These are phyloP conservation scores for roundworm (Caenorhabditis elegans) DNA, from an alignment of 1,140 invertebrate species.

Conservation along the genomic window DNA sequence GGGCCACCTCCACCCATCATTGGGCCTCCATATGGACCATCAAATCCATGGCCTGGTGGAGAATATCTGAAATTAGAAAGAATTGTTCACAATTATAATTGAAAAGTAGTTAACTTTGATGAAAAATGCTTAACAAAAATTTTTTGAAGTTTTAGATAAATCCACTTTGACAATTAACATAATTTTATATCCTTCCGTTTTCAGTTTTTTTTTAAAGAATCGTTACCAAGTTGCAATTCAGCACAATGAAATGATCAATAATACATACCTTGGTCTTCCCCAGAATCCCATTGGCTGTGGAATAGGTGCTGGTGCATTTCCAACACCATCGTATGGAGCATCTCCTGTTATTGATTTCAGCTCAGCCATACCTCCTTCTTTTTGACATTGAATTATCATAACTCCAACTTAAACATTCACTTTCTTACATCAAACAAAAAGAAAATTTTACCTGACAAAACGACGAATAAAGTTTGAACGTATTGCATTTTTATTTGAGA, in stretches of 20 bases:
- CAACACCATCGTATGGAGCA: conserved; percentile 45
- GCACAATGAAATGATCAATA: too few relatives aligned
- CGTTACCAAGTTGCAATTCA: too few relatives aligned
- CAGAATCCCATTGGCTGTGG: conserved; percentile 47
- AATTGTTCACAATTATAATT: neutral
- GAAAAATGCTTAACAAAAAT: too few relatives aligned
- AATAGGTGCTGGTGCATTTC: conserved; percentile 45
- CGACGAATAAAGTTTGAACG: neutral
- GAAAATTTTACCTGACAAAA: neutral
- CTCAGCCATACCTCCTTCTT: conserved; percentile 48
- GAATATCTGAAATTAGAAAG: conserved; percentile 15
- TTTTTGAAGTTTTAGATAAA: too few relatives aligned
- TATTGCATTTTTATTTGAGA: neutral
- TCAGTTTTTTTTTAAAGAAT: too few relatives aligned
- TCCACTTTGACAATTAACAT: too few relatives aligned
- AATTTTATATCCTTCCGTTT: too few relatives aligned
- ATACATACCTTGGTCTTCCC: conserved; percentile 34
- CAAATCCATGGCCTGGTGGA: neutral
- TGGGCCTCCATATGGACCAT: neutral
- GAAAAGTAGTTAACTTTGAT: too few relatives aligned
- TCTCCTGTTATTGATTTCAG: conserved; percentile 49
- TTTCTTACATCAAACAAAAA: neutral
- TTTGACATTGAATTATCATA: neutral
- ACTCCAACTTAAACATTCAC: neutral
- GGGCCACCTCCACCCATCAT: conserved; percentile 11